Evolutionary conservation across 64 coral and sea anemone genomes (phyloP), one percentile per base, ranked within the genome.

Genomic region (Montipora capricornis): DNA sequence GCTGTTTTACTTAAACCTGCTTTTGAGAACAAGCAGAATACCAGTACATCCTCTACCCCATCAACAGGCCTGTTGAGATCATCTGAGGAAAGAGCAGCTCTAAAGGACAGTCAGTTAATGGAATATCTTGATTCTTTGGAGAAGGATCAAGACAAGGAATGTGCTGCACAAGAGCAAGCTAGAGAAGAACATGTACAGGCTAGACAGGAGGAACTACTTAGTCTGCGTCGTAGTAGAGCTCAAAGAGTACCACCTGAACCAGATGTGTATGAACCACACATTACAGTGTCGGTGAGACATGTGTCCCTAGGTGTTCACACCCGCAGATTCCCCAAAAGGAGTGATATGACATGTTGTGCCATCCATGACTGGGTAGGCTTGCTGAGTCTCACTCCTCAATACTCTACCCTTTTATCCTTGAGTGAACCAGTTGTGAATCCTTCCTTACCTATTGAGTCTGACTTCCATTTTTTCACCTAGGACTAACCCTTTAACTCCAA

Each of bases 361-460:
- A 52, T 87, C 11, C 88, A 93, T 55, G 91, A 93, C 62, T 87
- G 82, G 91, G 60, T 87, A 9, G 91, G 75, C 24, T 87, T 44
- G 45, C 82, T 93, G 15, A 48, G 58, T 51, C 16, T 87, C 8
- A 57, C 49, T 26, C 53, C 5, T 57, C 53, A 57, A 57, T 57
- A 57, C 53, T 57, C 0, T 57, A 57, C 53, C 91, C 60, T 93
- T 47, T 86, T 20, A 4, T 16, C 68, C 3, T 19, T 50, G 5
- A 9, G 7, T 20, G 53, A 46, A 17, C 73, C 16, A 12, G 68
- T 77, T 44, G 24, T 93, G 6, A 77, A n/a, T 58, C 82, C 91
- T 66, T 52, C 52, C 13, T 44, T 66, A 16, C 91, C 91, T 66
- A 53, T 93, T 76, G 74, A 52, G 51, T 47, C 53, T 57, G 53